These are phyloP conservation scores for Caenorhabditis latens DNA, from an alignment of 1,140 invertebrate species.

Conservation along the genomic window DNA sequence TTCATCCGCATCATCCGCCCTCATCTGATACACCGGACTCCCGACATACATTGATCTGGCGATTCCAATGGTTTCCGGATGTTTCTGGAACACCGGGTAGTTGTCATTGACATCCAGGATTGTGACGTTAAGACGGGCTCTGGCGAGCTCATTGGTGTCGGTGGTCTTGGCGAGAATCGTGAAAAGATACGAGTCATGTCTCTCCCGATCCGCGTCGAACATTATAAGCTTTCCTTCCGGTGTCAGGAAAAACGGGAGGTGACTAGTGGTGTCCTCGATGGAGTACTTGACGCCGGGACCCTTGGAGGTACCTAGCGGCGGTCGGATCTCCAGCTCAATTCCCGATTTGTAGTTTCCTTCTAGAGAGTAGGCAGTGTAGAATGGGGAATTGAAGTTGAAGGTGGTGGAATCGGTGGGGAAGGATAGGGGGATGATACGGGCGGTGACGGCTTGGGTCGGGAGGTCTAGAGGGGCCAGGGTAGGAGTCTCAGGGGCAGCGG, in stretches of 20 bases:
- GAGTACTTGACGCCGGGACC: constrained; percentile 48
- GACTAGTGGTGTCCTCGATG: constrained; percentile 62
- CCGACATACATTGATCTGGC: constrained; percentile 57
- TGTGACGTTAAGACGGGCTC: constrained; percentile 66
- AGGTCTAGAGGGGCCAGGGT: constrained; percentile 4
- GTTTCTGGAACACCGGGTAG: constrained; percentile 69
- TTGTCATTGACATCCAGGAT: constrained; percentile 77
- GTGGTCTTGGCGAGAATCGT: constrained; percentile 58
- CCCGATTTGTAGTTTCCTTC: constrained; percentile 74
- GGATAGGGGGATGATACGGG: background rate
- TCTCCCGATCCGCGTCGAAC: constrained; percentile 74
- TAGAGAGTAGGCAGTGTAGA: constrained; percentile 71
- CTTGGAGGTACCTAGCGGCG: constrained; percentile 57
- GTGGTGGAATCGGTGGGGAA: background rate
- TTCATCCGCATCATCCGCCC: constrained; percentile 69
- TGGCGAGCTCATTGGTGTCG: constrained; percentile 10
- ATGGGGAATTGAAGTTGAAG: constrained; percentile 48
- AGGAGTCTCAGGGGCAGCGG: background rate
- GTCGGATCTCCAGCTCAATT: constrained; percentile 68
- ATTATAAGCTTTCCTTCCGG: constrained; percentile 72
- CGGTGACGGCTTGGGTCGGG: background rate
- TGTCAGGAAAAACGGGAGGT: constrained; percentile 72
- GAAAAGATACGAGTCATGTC: constrained; percentile 67
- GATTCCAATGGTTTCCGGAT: constrained; percentile 66
- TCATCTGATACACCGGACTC: constrained; percentile 66